Percentiles rank a stretch among this genome's conserved stretches.
Evolutionary conservation across 2,113 vertebrate species (phyloP).

Genomic region (Hypocryptadius cinnamomeus): DNA sequence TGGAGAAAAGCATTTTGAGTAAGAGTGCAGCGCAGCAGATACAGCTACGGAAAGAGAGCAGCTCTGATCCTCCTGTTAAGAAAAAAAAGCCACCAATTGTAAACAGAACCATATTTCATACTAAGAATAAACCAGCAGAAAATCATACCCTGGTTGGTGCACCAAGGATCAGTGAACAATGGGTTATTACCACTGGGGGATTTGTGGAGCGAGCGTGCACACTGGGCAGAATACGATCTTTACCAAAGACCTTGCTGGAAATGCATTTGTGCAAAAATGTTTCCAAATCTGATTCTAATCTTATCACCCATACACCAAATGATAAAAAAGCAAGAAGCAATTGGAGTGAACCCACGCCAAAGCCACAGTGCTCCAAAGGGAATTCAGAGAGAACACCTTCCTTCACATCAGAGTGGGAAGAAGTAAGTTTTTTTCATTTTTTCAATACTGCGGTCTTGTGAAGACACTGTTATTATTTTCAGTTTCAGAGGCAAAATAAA

Average conservation of each 20-base stretch:
- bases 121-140: slow-evolving; percentile 77
- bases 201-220: slow-evolving; percentile 92
- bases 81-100: slow-evolving; percentile 87
- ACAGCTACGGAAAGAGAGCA: slow-evolving; percentile 53
- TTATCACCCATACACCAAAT: slow-evolving; percentile 78
- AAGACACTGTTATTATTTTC: background rate
- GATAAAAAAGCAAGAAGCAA: slow-evolving; percentile 84
- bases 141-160: slow-evolving; percentile 64
- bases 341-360: slow-evolving; percentile 75
- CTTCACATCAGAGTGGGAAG: slow-evolving; percentile 97
- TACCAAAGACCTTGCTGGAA: slow-evolving; percentile 86
- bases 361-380: slow-evolving; percentile 71
- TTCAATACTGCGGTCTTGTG: background rate
- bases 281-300: slow-evolving; percentile 94
- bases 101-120: slow-evolving; percentile 92
- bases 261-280: slow-evolving; percentile 88
- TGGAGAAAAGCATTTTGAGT: slow-evolving; percentile 65
- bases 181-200: slow-evolving; percentile 58
- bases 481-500: background rate
- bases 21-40: slow-evolving; percentile 54
- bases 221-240: slow-evolving; percentile 89
- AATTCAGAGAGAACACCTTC: slow-evolving; percentile 89
- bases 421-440: slow-evolving; percentile 74
- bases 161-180: slow-evolving; percentile 70
- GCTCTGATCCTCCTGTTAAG: slow-evolving; percentile 58